Evolutionary conservation across 2,888 invertebrate genomes (phyloP), one percentile per base, ranked within the genome.

Genomic region (Agonopterix subpropinquella): DNA sequence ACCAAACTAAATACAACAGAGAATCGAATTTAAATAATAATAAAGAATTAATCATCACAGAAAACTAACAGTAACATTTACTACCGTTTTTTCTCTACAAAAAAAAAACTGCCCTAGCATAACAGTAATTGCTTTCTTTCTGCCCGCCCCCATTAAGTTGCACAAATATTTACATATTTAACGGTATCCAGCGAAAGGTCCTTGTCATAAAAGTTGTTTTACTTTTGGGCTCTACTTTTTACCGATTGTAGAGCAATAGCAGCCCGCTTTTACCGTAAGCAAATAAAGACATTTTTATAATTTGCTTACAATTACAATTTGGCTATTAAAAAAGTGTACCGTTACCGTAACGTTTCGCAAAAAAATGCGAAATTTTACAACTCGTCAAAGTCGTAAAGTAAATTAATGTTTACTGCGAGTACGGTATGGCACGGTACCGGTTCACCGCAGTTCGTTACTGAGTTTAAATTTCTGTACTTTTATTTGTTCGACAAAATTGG

Each of bases 181-280:
- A 77, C 73, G 58, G 73, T 73, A 58, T 58, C 37, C 49, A 58
- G 66, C 55, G 72, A 75, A 74, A 75, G 69, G 69, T 66, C 51
- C 55, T 58, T 58, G 51, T 4, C 4, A 55, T 61, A 75, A 80
- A 73, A 75, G 71, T 60, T 65, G 69, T 63, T 70, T 76, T 67
- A 78, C 62, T 71, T 80, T 76, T 64, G 75, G 71, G 82, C 47
- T 81, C 82, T 70, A 84, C 78, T 87, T 87, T 86, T 87, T 87
- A 86, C 75, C 67, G 69, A 80, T 79, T 69, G 54, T 73, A 63
- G 78, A 64, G 76, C 79, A 76, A 70, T 68, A 61, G 61, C 59
- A 68, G 70, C 64, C 47, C 60, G 55, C 65, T 66, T 71, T 67
- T 71, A 70, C 64, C 74, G 67, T 67, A 70, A 65, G 71, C 73